Evolutionary conservation across 2,888 invertebrate genomes (phyloP).

Genomic region (Cinara cedri): DNA sequence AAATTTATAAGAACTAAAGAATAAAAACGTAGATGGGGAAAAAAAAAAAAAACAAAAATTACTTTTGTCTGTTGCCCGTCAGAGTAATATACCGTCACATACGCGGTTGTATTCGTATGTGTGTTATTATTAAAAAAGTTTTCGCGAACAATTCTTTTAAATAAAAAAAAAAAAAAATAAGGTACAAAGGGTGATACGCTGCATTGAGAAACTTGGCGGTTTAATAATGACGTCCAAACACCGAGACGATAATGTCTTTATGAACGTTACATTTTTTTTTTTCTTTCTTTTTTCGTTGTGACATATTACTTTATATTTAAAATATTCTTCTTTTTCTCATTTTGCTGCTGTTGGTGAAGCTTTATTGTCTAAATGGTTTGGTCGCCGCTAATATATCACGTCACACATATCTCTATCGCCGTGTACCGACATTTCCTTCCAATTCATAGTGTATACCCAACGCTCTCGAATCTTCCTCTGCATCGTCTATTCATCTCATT

Average conservation of each 20-base stretch:
- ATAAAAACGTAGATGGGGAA: background rate
- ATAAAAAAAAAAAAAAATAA: background rate
- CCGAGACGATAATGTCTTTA: background rate
- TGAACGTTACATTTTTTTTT: background rate
- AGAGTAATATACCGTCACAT: background rate
- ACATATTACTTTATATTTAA: background rate
- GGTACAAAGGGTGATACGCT: constrained; percentile 5
- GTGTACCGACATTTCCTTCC: no score
- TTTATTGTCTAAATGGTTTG: background rate
- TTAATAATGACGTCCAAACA: no score
- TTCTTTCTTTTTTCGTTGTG: background rate
- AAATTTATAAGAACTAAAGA: constrained; percentile 23
- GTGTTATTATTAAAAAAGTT: constrained; percentile 38
- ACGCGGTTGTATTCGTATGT: background rate
- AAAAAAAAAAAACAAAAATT: background rate
- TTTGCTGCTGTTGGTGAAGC: background rate
- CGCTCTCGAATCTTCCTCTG: no score
- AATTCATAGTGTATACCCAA: no score
- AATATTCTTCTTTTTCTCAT: background rate
- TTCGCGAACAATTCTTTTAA: background rate
- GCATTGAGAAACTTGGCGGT: background rate
- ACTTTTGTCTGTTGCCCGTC: constrained; percentile 29
- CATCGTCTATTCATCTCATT: no score
- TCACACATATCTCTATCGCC: no score
- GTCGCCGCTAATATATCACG: background rate